phyloP scores from a whole-genome alignment of 1,140 invertebrate species.

The Ips typographus region DNA sequence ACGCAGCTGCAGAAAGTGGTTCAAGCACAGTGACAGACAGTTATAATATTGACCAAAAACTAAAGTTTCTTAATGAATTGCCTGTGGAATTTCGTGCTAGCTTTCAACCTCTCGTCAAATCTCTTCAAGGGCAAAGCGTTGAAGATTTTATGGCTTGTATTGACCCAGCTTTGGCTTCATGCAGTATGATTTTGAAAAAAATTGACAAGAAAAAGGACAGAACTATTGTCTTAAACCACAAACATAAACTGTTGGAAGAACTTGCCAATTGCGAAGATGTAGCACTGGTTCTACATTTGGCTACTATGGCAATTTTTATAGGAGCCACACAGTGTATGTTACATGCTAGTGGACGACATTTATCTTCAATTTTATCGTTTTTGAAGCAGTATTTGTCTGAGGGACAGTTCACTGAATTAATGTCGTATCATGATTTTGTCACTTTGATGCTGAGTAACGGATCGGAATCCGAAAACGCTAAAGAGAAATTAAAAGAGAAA shows the following conservation, averaged over 20 bases:
- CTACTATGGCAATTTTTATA: conserved; percentile 79
- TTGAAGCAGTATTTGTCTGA: conserved; percentile 68
- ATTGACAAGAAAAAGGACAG: conserved; percentile 86
- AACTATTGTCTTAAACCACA: conserved; percentile 71
- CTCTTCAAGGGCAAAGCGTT: conserved; percentile 60
- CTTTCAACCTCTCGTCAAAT: conserved; percentile 64
- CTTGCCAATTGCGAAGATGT: conserved; percentile 72
- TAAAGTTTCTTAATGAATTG: conserved; percentile 68
- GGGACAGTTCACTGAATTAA: conserved; percentile 64
- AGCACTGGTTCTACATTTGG: conserved; percentile 81
- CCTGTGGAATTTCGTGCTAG: conserved; percentile 65
- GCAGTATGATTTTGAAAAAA: conserved; percentile 85
- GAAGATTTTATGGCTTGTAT: conserved; percentile 78
- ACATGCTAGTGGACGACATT: conserved; percentile 89
- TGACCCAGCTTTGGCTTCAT: conserved; percentile 70
- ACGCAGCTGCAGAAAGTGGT: conserved; percentile 67
- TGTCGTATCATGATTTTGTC: conserved; percentile 67
- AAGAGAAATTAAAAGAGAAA: conserved; percentile 50
- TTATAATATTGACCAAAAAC: conserved; percentile 65
- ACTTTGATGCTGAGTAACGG: conserved; percentile 44
- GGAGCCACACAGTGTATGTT: conserved; percentile 77
- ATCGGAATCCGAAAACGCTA: conserved; percentile 49
- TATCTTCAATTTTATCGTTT: conserved; percentile 75
- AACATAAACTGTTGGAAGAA: conserved; percentile 79
- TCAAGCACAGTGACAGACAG: conserved; percentile 57